Evolutionary conservation across 2,888 invertebrate genomes (phyloP), one percentile per base, ranked within the genome.

Genomic region (Stenurella melanura): DNA sequence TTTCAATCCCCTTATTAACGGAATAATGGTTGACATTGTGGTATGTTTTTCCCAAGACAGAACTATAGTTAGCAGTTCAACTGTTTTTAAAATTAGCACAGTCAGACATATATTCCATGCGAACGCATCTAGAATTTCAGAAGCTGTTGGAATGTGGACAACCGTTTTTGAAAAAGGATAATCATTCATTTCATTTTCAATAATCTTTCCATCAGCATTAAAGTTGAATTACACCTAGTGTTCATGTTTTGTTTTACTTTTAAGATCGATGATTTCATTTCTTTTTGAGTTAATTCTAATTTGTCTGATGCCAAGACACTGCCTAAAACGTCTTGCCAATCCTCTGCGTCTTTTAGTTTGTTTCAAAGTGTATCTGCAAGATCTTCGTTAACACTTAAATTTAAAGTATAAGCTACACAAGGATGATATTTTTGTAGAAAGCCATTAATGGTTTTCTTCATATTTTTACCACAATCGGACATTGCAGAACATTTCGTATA

Each of bases 241-340:
- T 56, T 56, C 0, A 83, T 82, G 72, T 84, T 83, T 73, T 83
- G 83, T 74, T 85, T 85, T 3, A 86, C 76, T 81, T 86, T 84
- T 64, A 84, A 74, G 9, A 76, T 19, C 11, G 80, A 75, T 11
- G 78, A n/a, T 63, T 61, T 38, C 81, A 83, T 80, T 75, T 84
- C 82, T 56, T 74, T 21, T 74, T 86, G 85, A 9, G 78, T 66
- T 3, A 38, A 58, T 78, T 77, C 80, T 15, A 86, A 70, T 80
- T 83, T 85, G 67, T 80, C 76, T 19, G 70, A 58, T 17, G 84
- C 83, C 21, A 77, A 15, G 50, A 77, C 79, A 72, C 83, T 84
- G 82, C 63, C 83, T 84, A 58, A 85, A 85, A 80, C 83, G 81
- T 30, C 78, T 80, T 17, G 81, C n/a, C 81, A 58, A n/a, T n/a